phyloP scores from a whole-genome alignment of 2,797 vertebrate species.

The Pygocentrus nattereri region DNA sequence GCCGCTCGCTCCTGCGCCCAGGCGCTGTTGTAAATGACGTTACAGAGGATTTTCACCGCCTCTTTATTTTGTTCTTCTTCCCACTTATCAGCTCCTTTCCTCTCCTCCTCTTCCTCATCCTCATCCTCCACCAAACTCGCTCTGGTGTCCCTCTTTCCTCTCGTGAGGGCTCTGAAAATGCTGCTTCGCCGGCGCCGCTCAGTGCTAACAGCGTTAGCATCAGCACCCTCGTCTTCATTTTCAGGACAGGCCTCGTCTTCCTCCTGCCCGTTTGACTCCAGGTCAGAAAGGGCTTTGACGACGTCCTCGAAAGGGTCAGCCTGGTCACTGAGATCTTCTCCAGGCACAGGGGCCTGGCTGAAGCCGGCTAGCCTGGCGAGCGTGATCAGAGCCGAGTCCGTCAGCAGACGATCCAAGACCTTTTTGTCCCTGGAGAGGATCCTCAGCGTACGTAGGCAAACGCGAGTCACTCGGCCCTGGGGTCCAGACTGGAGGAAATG shows the following conservation, averaged over 20 bases:
- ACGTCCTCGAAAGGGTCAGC: constrained; percentile 26
- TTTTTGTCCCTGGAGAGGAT: constrained; percentile 82
- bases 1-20: constrained; percentile 81
- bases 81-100: not conserved
- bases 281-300: constrained; percentile 5
- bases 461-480: constrained; percentile 65
- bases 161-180: constrained; percentile 29
- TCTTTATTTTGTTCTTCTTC: constrained; percentile 72
- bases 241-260: constrained; percentile 39
- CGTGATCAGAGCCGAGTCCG: constrained; percentile 62
- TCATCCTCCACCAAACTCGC: constrained; percentile 14
- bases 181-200: constrained; percentile 19
- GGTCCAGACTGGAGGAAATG: constrained; percentile 69
- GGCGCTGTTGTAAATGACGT: constrained; percentile 81
- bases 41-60: constrained; percentile 82
- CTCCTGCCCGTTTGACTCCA: not conserved
- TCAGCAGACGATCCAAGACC: constrained; percentile 75
- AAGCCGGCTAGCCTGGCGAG: constrained; percentile 59
- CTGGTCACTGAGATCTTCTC: not conserved
- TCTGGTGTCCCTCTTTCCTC: constrained; percentile 55
- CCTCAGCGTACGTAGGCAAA: constrained; percentile 72
- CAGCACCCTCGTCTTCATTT: constrained; percentile 3
- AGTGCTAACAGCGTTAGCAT: not conserved
- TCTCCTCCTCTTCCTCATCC: constrained; percentile 61
- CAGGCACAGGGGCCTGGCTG: constrained; percentile 5